Conservation (phyloP, 2,113 vertebrate genomes). For the Fulmarus glacialis region DNA sequence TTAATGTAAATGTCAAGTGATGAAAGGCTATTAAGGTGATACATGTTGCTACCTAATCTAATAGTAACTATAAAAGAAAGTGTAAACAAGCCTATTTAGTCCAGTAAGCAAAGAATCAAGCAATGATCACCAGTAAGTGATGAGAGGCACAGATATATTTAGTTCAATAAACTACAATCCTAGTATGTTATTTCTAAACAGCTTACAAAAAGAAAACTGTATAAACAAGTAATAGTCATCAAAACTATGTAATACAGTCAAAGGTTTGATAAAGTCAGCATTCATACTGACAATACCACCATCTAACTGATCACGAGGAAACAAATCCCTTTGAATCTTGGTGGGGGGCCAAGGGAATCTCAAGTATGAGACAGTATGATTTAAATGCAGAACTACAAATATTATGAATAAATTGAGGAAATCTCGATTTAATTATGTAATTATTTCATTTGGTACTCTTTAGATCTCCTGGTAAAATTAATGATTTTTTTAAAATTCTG, state of each 20-base stretch:
- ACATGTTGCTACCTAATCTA: neutral
- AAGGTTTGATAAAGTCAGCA: neutral
- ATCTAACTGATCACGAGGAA: neutral
- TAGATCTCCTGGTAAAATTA: neutral
- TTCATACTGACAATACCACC: neutral
- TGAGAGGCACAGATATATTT: neutral
- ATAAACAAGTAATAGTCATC: neutral
- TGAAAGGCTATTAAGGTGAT: neutral
- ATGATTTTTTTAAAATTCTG: neutral
- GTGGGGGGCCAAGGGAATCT: neutral
- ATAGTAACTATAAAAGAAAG: neutral
- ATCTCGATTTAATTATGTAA: neutral
- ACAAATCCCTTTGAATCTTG: neutral
- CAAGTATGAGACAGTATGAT: neutral
- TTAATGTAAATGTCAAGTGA: neutral
- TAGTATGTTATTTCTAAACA: neutral
- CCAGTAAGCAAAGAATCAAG: neutral
- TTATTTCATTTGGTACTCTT: neutral
- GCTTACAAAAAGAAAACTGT: neutral
- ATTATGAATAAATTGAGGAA: neutral
- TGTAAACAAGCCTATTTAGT: neutral
- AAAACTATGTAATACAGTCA: neutral
- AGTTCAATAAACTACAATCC: neutral
- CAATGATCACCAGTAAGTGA: neutral
- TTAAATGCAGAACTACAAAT: neutral